Evolutionary conservation across 1,140 invertebrate genomes (phyloP).

Genomic region (Phocides pigmalion): DNA sequence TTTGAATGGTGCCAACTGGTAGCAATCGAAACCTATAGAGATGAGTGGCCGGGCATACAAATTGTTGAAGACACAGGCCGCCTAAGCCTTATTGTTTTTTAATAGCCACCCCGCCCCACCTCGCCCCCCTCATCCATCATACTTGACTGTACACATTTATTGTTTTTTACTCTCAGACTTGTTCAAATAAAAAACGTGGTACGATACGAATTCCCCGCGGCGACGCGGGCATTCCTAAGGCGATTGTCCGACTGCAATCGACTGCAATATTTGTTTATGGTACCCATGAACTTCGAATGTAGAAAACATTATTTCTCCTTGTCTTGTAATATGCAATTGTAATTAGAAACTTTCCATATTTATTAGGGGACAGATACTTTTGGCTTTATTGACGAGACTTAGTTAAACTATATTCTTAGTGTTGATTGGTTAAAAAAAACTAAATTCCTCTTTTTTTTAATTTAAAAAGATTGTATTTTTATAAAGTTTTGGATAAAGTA

Average conservation of each 20-base stretch:
- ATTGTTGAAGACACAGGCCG: slow-evolving; percentile 68
- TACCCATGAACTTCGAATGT: too few species aligned
- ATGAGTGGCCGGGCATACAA: slow-evolving; percentile 61
- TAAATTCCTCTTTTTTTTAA: too few species aligned
- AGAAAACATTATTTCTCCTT: too few species aligned
- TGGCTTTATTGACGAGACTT: too few species aligned
- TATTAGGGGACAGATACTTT: too few species aligned
- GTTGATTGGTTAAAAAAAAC: too few species aligned
- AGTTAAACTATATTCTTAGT: too few species aligned
- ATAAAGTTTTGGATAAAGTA: too few species aligned
- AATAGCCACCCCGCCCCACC: slow-evolving; percentile 63
- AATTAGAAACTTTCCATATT: too few species aligned
- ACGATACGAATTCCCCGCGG: slow-evolving; percentile 69
- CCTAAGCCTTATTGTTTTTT: slow-evolving; percentile 77
- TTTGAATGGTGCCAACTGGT: neutral
- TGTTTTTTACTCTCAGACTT: slow-evolving; percentile 56
- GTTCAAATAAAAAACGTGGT: slow-evolving; percentile 63
- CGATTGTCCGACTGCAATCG: slow-evolving; percentile 2
- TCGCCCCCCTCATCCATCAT: slow-evolving; percentile 69
- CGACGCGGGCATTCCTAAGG: slow-evolving; percentile 63
- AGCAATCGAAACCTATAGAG: slow-evolving; percentile 53
- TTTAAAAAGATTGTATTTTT: too few species aligned
- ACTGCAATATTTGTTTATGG: too few species aligned
- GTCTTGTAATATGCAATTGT: too few species aligned
- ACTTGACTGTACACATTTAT: slow-evolving; percentile 44